Percentiles rank a stretch among this genome's conserved stretches.
These are phyloP conservation scores for Montipora foliosa DNA, from an alignment of 64 coral and sea anemone genomes.

Conservation along the genomic window DNA sequence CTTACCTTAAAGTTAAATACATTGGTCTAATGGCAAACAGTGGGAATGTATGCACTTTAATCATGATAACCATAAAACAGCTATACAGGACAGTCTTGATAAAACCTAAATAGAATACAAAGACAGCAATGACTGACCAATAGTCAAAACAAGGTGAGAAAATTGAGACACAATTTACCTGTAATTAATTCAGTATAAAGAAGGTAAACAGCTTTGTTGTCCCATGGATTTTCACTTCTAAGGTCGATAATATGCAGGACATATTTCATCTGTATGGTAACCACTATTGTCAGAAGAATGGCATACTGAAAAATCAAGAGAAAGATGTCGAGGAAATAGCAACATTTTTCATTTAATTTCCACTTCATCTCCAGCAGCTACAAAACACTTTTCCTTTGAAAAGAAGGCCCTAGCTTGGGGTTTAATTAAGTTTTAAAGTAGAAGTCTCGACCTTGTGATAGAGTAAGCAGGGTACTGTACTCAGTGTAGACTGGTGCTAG, in stretches of 20 bases:
- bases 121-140: background rate
- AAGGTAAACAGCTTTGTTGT: constrained; percentile 92
- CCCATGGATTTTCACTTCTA: constrained; percentile 92
- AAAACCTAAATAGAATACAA: constrained; percentile 75
- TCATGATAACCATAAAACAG: constrained; percentile 97
- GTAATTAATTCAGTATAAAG: constrained; percentile 86
- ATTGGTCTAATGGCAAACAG: constrained; percentile 98
- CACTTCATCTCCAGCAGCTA: too few species aligned
- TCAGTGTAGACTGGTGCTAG: too few species aligned
- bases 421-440: too few species aligned
- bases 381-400: too few species aligned
- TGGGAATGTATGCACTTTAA: constrained; percentile 97
- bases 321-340: background rate
- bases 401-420: too few species aligned
- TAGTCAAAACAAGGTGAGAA: background rate
- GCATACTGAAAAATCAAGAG: constrained; percentile 77
- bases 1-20: constrained; percentile 98
- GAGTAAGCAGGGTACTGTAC: too few species aligned
- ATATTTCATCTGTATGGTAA: constrained; percentile 86
- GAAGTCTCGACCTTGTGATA: too few species aligned
- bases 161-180: constrained; percentile 32
- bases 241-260: constrained; percentile 81
- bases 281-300: constrained; percentile 84
- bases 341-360: too few species aligned
- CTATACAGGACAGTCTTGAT: constrained; percentile 94